Conservation (phyloP, 2,797 vertebrate species). For the Pygocentrus nattereri region DNA sequence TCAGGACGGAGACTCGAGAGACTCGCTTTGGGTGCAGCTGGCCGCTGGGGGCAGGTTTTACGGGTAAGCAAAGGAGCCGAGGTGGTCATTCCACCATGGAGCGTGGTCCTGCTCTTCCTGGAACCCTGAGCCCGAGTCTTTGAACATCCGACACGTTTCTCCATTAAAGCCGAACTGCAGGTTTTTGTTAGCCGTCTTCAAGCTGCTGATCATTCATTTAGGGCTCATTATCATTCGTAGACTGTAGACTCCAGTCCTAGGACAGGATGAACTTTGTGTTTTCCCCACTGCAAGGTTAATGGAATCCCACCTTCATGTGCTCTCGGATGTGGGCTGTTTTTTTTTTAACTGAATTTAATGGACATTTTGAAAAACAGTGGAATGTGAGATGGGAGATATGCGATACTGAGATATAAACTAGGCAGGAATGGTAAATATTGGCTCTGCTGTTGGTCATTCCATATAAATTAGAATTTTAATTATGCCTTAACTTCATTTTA, state of each 20-base stretch:
- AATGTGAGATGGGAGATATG: not conserved
- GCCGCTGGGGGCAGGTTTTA: conserved; percentile 49
- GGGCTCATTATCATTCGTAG: not conserved
- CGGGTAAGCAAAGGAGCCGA: conserved; percentile 54
- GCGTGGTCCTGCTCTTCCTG: not conserved
- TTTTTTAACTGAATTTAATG: not conserved
- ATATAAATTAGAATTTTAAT: not conserved
- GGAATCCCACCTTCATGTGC: no score
- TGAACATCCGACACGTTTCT: not conserved
- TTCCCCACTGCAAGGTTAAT: not conserved
- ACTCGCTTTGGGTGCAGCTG: conserved; percentile 53
- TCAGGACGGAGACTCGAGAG: not conserved
- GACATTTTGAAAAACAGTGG: no score
- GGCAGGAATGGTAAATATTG: not conserved
- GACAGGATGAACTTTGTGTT: not conserved
- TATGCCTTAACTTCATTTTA: no score
- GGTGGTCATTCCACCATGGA: not conserved
- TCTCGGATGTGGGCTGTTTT: not conserved
- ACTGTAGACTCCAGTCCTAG: not conserved
- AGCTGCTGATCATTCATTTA: not conserved
- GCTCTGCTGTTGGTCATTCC: not conserved
- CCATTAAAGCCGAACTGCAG: not conserved
- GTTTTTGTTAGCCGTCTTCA: not conserved
- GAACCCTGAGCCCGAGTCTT: not conserved
- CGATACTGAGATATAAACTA: not conserved